These are phyloP conservation scores for Drosophila sp. DNA, from an alignment of 1,140 invertebrate species.

Conservation along the genomic window DNA sequence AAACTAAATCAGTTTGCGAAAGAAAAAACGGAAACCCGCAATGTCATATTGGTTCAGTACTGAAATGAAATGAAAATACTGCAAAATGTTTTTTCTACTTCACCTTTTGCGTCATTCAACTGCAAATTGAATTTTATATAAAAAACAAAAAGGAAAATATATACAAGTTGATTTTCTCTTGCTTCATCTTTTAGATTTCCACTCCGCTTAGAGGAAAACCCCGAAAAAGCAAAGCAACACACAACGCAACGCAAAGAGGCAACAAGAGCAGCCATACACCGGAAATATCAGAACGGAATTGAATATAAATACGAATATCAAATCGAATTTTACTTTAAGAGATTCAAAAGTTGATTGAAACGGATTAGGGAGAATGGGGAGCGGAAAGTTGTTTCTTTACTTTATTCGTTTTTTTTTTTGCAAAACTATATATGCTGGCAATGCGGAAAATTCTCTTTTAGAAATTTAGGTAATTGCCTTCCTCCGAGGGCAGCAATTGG, in stretches of 20 bases:
- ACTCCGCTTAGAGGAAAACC: constrained; percentile 29
- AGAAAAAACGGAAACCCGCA: not conserved
- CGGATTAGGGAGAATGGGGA: constrained; percentile 22
- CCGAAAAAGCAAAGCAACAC: constrained; percentile 18
- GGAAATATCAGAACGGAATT: constrained; percentile 73
- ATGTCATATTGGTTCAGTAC: not conserved
- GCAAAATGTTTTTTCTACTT: not conserved
- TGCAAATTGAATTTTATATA: constrained; percentile 45
- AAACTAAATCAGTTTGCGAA: not conserved
- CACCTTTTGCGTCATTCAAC: constrained; percentile 3
- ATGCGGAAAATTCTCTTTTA: constrained; percentile 8
- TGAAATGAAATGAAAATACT: not conserved
- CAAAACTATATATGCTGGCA: not conserved
- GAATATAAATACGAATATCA: constrained; percentile 76
- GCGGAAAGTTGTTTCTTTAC: constrained; percentile 22
- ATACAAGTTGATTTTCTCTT: constrained; percentile 46
- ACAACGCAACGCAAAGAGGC: constrained; percentile 33
- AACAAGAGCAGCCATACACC: constrained; percentile 33
- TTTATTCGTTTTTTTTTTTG: not conserved
- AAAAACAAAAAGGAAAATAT: constrained; percentile 49
- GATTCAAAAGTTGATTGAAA: constrained; percentile 54
- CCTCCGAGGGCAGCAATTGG: not conserved
- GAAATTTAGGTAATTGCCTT: constrained; percentile 37
- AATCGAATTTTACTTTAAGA: constrained; percentile 56
- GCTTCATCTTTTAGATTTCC: constrained; percentile 6